These are phyloP conservation scores for Disparrhopalites patrizii DNA, from an alignment of 2,888 invertebrate species.

Conservation along the genomic window DNA sequence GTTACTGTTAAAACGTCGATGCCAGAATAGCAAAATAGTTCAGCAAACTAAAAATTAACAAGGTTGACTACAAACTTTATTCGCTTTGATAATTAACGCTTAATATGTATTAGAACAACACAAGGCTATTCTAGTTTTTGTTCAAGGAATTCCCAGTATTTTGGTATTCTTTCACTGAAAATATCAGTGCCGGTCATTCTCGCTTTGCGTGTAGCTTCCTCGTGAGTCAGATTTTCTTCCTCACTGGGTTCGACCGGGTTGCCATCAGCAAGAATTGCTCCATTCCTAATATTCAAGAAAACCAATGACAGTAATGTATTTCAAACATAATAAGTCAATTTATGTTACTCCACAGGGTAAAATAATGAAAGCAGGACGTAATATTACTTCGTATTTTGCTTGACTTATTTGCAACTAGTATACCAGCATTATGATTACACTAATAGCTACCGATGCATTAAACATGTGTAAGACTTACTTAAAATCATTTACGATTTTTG, in stretches of 20 bases:
- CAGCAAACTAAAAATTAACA: no score
- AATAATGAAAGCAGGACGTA: not conserved
- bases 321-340: no score
- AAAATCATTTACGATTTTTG: conserved; percentile 73
- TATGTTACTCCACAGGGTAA: no score
- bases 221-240: conserved; percentile 66
- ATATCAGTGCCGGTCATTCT: conserved; percentile 77
- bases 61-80: no score
- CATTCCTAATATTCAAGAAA: no score
- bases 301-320: no score
- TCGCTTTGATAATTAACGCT: no score
- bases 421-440: not conserved
- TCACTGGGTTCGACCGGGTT: conserved; percentile 66
- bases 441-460: no score
- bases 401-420: not conserved
- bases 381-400: no score
- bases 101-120: no score
- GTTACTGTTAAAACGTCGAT: no score
- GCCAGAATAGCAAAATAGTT: no score
- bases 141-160: conserved; percentile 44
- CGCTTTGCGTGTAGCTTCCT: conserved; percentile 67
- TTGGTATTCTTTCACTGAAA: conserved; percentile 53
- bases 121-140: not conserved
- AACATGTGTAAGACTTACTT: conserved; percentile 32
- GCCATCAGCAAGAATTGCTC: conserved; percentile 67